These are phyloP conservation scores for Cairina moschata DNA, from an alignment of 2,113 vertebrate species.

Conservation along the genomic window DNA sequence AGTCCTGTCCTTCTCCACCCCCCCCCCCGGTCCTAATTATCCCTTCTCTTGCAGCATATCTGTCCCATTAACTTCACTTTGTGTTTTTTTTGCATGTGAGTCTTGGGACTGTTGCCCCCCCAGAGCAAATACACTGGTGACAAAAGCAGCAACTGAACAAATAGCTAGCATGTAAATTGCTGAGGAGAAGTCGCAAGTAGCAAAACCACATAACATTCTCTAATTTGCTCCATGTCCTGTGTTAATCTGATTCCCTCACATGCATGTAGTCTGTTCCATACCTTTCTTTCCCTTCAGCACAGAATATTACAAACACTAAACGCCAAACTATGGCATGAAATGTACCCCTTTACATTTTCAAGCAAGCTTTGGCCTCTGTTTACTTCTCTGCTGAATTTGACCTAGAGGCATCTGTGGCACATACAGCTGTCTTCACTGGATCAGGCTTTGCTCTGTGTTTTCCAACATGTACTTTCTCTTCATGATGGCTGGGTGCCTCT, in stretches of 20 bases:
- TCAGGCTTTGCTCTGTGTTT: background rate
- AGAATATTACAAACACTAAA: background rate
- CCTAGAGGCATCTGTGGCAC: background rate
- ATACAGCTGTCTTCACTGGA: background rate
- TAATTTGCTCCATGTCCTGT: background rate
- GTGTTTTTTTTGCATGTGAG: background rate
- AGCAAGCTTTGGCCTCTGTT: background rate
- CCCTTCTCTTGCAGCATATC: background rate
- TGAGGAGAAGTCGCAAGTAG: background rate
- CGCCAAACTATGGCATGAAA: background rate
- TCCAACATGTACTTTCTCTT: background rate
- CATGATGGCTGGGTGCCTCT: background rate
- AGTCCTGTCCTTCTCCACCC: background rate
- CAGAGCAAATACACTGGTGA: background rate
- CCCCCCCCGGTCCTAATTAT: background rate
- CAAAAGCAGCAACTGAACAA: background rate
- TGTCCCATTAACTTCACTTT: constrained; percentile 2
- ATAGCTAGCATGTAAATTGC: background rate
- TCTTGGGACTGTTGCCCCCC: background rate
- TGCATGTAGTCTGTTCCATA: background rate
- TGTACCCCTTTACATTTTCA: background rate
- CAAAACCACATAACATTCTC: background rate
- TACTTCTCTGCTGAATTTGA: background rate
- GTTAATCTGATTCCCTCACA: background rate
- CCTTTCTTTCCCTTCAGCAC: background rate